Evolutionary conservation across 2,797 vertebrate species (phyloP), one percentile per base, ranked within the genome.

Genomic region (Capromys pilorides): DNA sequence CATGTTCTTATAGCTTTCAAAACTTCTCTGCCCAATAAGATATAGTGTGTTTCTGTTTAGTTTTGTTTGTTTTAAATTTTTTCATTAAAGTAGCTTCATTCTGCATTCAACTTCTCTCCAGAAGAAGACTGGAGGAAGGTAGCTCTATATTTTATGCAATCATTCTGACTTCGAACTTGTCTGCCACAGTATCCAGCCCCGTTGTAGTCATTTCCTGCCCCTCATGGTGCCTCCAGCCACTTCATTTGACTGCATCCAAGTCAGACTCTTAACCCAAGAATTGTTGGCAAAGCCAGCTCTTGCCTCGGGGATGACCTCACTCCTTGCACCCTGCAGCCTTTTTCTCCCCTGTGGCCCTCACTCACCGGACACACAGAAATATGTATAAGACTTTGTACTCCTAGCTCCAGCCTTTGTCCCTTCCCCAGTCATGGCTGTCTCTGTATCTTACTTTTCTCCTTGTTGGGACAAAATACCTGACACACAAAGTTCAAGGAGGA

Each of bases 311-410:
- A 19, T 36, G 51, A 1, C 12, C 2, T 51, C 31, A 7, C 9
- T 21, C 9, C n/a, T 13, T 24, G 28, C 21, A 24, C 24, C 36
- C 36, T 3, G 4, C 1, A 66, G 31, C 18, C 3, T 6, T 1
- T 1, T 45, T 8, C 5, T 0, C 1, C 9, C 3, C 21, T 19
- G 26, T 19, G 6, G n/a, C 18, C 18, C 26, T 6, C n/a, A 10
- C 4, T 0, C 61, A 9, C 7, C 21, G 45, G 79, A 21, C 36
- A 31, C 45, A 36, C 10, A 66, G 12, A 73, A 12, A 7, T 5
- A 19, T 18, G 33, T 51, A 24, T 16, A 28, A 18, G 57, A 14
- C 33, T 54, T 39, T 21, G 13, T 4, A 3, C 12, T n/a, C 19
- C 5, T 4, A 51, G 39, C 80, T 26, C 31, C 22, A 31, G 11